Percentiles rank a stretch among this genome's conserved stretches.
These are phyloP conservation scores for Cercocebus atys DNA, from an alignment of 2,113 vertebrate genomes.

Conservation along the genomic window DNA sequence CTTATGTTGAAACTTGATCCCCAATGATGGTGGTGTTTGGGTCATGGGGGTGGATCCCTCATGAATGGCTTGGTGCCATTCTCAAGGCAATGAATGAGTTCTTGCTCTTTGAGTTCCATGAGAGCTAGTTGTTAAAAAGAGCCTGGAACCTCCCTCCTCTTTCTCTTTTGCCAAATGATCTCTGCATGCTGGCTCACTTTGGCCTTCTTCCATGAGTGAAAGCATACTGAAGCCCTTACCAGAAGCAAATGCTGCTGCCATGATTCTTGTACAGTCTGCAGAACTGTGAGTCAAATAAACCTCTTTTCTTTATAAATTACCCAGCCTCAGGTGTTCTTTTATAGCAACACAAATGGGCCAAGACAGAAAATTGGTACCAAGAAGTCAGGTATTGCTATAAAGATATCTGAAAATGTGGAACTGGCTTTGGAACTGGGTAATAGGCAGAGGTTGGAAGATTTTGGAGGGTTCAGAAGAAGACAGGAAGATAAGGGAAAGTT, in stretches of 20 bases:
- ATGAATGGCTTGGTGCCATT: not conserved
- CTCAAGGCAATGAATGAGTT: not conserved
- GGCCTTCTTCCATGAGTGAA: not conserved
- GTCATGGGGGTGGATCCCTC: not conserved
- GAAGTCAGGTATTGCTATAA: too few relatives aligned
- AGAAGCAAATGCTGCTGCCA: not conserved
- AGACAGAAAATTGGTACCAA: not conserved
- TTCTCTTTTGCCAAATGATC: not conserved
- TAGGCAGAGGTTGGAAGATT: too few relatives aligned
- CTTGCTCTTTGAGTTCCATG: not conserved
- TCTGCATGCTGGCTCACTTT: not conserved
- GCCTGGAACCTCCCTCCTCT: not conserved
- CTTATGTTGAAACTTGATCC: not conserved
- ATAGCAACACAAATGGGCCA: not conserved
- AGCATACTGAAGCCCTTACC: not conserved
- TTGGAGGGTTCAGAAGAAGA: too few relatives aligned
- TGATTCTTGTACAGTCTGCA: not conserved
- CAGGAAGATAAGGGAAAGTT: too few relatives aligned
- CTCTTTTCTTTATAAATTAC: not conserved
- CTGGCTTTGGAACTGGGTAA: too few relatives aligned
- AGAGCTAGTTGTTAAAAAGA: not conserved
- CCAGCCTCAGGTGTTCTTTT: not conserved
- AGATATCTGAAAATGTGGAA: too few relatives aligned
- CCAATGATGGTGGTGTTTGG: not conserved
- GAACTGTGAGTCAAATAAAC: not conserved